Evolutionary conservation across 2,888 invertebrate genomes (phyloP), one percentile per base, ranked within the genome.

Genomic region (Crioceris asparagi): DNA sequence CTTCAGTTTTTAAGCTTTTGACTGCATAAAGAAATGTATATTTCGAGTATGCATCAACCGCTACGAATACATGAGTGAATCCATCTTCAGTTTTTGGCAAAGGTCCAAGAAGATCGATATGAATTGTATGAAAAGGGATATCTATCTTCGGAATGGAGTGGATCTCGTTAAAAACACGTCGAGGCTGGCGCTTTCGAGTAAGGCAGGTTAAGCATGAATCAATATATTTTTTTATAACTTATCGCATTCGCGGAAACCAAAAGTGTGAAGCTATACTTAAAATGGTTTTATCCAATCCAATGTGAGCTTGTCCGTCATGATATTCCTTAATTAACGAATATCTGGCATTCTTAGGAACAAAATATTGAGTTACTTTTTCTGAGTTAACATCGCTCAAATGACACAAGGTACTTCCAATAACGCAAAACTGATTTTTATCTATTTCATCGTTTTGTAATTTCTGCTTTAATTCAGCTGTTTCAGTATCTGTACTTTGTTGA

Each of bases 391-490:
- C n/a, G n/a, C n/a, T n/a, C n/a, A n/a, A n/a, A n/a, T n/a, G n/a
- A n/a, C n/a, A n/a, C n/a, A n/a, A n/a, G 60, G 58, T n/a, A 59
- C 56, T 1, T 55, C 52, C 51, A 54, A 57, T 33, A 12, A 12
- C n/a, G 2, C n/a, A 25, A n/a, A n/a, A 3, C 25, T n/a, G 12
- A n/a, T 25, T n/a, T n/a, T 25, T 12, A 25, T 4, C 25, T 25
- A 11, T 3, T 25, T 11, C 25, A 25, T 12, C 25, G 2, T 25
- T 3, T 12, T 12, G 25, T 12, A n/a, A 3, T 25, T 25, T 25
- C n/a, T n/a, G 12, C 3, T 2, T 3, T 25, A 25, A 25, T 25
- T n/a, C n/a, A n/a, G n/a, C n/a, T n/a, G n/a, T n/a, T n/a, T n/a
- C n/a, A n/a, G n/a, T n/a, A n/a, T n/a, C n/a, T n/a, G n/a, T n/a